phyloP scores from a whole-genome alignment of 1,140 invertebrate species.

The Magallana ariakensis region DNA sequence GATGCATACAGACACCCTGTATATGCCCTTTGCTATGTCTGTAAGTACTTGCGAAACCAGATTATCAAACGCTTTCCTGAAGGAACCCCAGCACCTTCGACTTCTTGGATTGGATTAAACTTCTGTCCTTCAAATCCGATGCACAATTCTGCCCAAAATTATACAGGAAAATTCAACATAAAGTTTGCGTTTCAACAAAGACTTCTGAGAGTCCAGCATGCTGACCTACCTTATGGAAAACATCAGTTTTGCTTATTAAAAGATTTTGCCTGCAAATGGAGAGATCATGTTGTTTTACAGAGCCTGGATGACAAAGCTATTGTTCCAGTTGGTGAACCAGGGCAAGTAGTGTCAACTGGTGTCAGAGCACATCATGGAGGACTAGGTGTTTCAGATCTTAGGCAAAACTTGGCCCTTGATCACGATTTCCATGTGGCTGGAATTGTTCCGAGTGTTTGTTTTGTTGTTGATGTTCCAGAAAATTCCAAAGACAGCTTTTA shows the following conservation, averaged over 20 bases:
- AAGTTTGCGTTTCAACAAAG: constrained; percentile 42
- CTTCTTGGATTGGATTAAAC: constrained; percentile 44
- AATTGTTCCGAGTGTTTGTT: constrained; percentile 25
- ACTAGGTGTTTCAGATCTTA: constrained; percentile 7
- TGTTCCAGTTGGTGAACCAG: constrained; percentile 49
- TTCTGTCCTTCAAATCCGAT: constrained; percentile 52
- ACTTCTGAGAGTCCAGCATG: background rate
- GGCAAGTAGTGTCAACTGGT: constrained; percentile 28
- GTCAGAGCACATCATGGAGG: constrained; percentile 34
- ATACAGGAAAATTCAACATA: constrained; percentile 38
- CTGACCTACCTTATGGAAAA: background rate
- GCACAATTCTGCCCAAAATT: constrained; percentile 23
- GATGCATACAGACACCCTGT: constrained; percentile 38
- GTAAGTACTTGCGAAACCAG: constrained; percentile 34
- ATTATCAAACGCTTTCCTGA: constrained; percentile 14
- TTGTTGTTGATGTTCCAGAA: constrained; percentile 29
- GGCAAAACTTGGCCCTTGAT: background rate
- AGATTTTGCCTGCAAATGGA: constrained; percentile 30
- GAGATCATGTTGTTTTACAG: background rate
- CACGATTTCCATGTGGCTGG: constrained; percentile 49
- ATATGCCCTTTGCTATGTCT: constrained; percentile 52
- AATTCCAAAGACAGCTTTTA: constrained; percentile 21
- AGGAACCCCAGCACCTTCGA: background rate
- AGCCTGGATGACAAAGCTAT: constrained; percentile 51
- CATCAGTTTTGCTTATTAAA: constrained; percentile 7